phyloP scores from a whole-genome alignment of 2,888 invertebrate species.

The Pollenia labialis region DNA sequence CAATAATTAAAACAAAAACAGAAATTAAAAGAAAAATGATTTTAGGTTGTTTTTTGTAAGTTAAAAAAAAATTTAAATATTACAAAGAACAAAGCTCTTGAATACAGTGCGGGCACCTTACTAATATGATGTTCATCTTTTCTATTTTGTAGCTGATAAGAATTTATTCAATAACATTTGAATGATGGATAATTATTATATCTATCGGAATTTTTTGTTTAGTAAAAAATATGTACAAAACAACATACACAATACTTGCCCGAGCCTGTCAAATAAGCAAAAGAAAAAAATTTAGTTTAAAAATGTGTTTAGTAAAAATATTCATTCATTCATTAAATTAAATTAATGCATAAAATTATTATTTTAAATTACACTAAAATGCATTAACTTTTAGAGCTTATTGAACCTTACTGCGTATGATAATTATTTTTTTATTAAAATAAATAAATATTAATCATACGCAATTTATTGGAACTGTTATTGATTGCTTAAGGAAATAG shows the following conservation, averaged over 20 bases:
- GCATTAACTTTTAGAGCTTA: background rate
- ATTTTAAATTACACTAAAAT: too few relatives aligned
- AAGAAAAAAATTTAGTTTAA: background rate
- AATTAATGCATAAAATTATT: too few relatives aligned
- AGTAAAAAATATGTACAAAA: background rate
- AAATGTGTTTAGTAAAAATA: too few relatives aligned
- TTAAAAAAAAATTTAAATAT: too few relatives aligned
- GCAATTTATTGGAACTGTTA: background rate
- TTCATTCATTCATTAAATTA: too few relatives aligned
- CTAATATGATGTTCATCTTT: constrained; percentile 7
- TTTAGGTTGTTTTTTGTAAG: too few relatives aligned
- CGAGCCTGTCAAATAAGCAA: constrained; percentile 12
- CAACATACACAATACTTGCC: background rate
- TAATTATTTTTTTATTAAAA: background rate
- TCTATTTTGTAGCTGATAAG: background rate
- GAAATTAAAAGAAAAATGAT: too few relatives aligned
- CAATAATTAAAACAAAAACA: too few relatives aligned
- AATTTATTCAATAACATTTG: constrained; percentile 53
- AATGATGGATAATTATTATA: constrained; percentile 56
- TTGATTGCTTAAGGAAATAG: background rate
- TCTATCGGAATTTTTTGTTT: constrained; percentile 5
- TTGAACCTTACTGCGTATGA: background rate
- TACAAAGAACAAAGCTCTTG: too few relatives aligned
- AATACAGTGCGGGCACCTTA: too few relatives aligned
- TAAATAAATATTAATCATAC: constrained; percentile 9